phyloP scores from a whole-genome alignment of 2,797 vertebrate genomes.

The Leucoraja ocellata region DNA sequence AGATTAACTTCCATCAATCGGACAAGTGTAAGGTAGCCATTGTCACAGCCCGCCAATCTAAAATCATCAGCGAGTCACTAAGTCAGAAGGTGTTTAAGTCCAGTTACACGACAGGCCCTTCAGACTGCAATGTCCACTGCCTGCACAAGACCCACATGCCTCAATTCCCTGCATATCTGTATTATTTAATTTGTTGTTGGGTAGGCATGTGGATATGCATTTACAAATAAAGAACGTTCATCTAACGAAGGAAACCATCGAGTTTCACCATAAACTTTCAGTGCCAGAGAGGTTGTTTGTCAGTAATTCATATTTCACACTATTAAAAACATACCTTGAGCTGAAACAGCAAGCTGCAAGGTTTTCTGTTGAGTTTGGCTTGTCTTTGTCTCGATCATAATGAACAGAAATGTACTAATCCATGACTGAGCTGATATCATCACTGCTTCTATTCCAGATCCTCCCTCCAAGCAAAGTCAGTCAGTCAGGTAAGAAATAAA shows the following conservation, averaged over 20 bases:
- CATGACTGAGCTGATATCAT: not conserved
- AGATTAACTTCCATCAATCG: no score
- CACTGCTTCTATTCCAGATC: not conserved
- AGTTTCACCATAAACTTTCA: not conserved
- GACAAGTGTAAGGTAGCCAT: no score
- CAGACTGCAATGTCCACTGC: no score
- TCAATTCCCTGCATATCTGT: no score
- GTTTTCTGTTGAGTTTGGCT: not conserved
- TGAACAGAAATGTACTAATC: not conserved
- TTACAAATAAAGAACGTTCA: no score
- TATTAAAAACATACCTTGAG: not conserved
- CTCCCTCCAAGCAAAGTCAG: slow-evolving; percentile 32
- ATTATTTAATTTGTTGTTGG: no score
- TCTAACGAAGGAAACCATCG: not conserved
- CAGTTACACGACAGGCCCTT: no score
- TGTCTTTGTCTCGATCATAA: not conserved
- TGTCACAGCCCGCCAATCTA: no score
- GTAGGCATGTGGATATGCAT: no score
- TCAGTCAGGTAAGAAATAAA: slow-evolving; percentile 4
- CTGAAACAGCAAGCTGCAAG: not conserved
- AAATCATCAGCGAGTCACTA: no score
- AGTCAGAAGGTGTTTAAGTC: no score
- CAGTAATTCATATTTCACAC: not conserved
- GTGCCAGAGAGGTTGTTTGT: not conserved
- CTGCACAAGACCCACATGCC: no score